Base-by-base conservation (phyloP, 2,888 invertebrate species). In the Monoplex corrugatus region DNA sequence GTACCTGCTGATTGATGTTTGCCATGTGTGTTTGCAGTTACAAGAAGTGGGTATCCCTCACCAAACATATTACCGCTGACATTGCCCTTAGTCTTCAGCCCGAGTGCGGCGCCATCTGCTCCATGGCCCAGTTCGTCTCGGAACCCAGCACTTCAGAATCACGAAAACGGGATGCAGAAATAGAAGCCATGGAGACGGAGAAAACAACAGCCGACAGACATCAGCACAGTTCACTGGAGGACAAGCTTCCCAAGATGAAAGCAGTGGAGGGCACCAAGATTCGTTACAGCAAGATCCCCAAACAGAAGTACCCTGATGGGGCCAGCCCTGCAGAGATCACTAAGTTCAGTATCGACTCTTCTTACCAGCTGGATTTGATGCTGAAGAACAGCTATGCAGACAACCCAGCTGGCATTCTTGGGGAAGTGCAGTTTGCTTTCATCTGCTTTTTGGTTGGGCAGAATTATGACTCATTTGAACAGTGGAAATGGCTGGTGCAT, bases 401-500 rank as follows among this genome's bases (percentile, higher is more conserved):
- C 63, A 89, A 94, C 80, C 72, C 91, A 1, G 90, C 90, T 43
- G 93, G 90, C 19, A 91, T 89, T 28, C 93, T 97, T n/a, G 96
- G 96, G 23, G 99, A 99, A 96, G 95, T 99, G 83, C 99, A 99
- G 96, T 97, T 99, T 95, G 97, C 98, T 0, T 99, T 98, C 96
- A 96, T 99, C 0, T 98, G 98, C 95, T 99, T 99, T 95, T 96
- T 99, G 35, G 97, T 98, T 86, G 99, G 99, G 3, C 98, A 99
- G 95, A 96, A 98, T 89, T 97, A 98, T 50, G 99, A 99, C 94
- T 98, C 98, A 0, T 98, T 99, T 95, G 99, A 99, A 92, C 98
- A 99, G 92, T 99, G 99, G 99, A 98, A 99, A 94, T 97, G 97
- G 92, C 96, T 99, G n/a, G 97, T 99, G 0, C 97, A 97, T 89